Evolutionary conservation across 2,113 vertebrate genomes (phyloP), one percentile per base, ranked within the genome.

Genomic region (Misgurnus mizolepis): DNA sequence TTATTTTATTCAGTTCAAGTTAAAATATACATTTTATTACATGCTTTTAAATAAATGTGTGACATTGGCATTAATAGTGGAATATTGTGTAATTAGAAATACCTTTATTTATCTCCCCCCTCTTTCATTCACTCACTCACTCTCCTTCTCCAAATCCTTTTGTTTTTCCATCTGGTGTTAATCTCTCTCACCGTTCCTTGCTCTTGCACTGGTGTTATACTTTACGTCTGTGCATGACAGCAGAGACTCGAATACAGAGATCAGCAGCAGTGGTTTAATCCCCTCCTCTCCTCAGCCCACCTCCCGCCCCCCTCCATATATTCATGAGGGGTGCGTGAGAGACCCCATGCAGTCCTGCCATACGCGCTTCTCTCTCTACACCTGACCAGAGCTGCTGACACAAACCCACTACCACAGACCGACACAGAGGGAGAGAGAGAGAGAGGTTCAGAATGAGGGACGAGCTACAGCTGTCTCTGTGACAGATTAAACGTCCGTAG

Each of bases 381-480:
- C 84, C 86, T 86, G 86, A 87, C 75, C 69, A 75, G 78, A 80
- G 64, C 80, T 77, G 76, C 76, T 78, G 80, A 76, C 76, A 77
- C 80, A 74, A 68, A 53, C 39, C 53, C 76, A 70, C 40, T 60
- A 75, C 27, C 60, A 62, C 14, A 11, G 69, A 69, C 17, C 43
- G 78, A 65, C 3, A 70, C 67, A 70, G n/a, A 68, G 22, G 22
- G 40, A 34, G 40, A 34, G 47, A 27, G 39, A 61, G 77, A 34
- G 80, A 49, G 50, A 68, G 64, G 34, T 40, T 41, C 64, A 56
- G 82, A 53, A 72, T 80, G 84, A 85, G 68, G 80, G 81, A 87
- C 77, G 81, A 41, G 45, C 79, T 85, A 74, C 86, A 87, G 86
- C 84, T 87, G 86, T 82, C 86, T 82, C 76, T 39, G 76, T 84